Evolutionary conservation across 2,113 vertebrate species (phyloP).

Genomic region (Thymallus thymallus): DNA sequence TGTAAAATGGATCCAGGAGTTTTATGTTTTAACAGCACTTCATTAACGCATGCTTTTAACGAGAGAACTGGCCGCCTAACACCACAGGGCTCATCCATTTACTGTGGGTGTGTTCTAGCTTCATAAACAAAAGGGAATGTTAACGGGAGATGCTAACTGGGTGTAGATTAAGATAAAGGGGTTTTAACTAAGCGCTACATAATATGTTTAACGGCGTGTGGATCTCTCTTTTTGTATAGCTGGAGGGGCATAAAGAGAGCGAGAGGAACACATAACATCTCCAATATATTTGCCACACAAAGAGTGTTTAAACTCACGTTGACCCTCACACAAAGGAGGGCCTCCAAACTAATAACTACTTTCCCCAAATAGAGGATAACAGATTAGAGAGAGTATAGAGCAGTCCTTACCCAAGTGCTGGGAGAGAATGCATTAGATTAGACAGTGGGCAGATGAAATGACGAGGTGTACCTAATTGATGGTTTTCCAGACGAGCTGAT

Average conservation of each 20-base stretch:
- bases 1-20: constrained; percentile 48
- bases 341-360: constrained; percentile 57
- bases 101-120: constrained; percentile 18
- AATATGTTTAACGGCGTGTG: constrained; percentile 11
- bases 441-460: constrained; percentile 52
- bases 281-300: constrained; percentile 64
- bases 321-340: constrained; percentile 50
- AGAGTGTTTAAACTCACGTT: constrained; percentile 55
- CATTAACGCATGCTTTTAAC: constrained; percentile 31
- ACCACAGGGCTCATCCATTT: constrained; percentile 15
- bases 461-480: constrained; percentile 66
- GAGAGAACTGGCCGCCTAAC: constrained; percentile 16
- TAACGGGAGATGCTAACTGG: constrained; percentile 72
- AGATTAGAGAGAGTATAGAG: constrained; percentile 16
- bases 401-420: constrained; percentile 8
- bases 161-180: constrained; percentile 70
- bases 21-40: constrained; percentile 40
- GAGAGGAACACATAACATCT: constrained; percentile 62
- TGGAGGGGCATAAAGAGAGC: constrained; percentile 22
- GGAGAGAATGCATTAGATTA: no score
- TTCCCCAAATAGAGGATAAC: constrained; percentile 50
- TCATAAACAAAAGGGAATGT: constrained; percentile 64
- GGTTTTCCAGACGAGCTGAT: constrained; percentile 73
- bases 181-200: constrained; percentile 66
- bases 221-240: constrained; percentile 36